phyloP scores from a whole-genome alignment of 2,888 invertebrate species.

The Ashinkailepas kermadecensis region DNA sequence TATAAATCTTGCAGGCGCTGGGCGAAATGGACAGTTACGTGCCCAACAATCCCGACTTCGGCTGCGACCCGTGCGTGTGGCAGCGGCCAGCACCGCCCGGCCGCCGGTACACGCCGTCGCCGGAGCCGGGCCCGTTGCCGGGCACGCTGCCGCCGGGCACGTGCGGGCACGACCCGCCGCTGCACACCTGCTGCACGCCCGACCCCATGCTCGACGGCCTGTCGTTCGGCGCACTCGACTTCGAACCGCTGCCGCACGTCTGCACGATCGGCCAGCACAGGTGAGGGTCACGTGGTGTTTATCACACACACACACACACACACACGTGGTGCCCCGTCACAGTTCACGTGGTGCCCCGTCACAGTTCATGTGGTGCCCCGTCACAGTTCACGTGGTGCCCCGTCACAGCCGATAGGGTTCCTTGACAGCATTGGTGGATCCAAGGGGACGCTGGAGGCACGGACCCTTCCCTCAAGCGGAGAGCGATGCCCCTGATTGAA shows the following conservation, averaged over 20 bases:
- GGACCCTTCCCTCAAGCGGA: too few species aligned
- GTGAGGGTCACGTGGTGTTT: not conserved
- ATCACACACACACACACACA: not conserved
- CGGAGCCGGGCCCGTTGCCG: constrained; percentile 1
- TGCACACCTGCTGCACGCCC: constrained; percentile 9
- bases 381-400: too few species aligned
- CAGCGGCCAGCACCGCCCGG: not conserved
- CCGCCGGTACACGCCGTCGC: not conserved
- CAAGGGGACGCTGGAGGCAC: too few species aligned
- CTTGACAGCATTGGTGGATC: too few species aligned
- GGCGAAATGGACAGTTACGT: constrained; percentile 12
- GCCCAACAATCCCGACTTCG: constrained; percentile 7
- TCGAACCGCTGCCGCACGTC: constrained; percentile 15
- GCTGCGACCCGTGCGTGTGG: not conserved
- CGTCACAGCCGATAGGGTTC: too few species aligned
- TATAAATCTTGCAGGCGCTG: constrained; percentile 11
- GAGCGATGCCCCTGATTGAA: too few species aligned
- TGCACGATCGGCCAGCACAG: constrained; percentile 6
- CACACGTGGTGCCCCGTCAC: too few species aligned
- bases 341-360: too few species aligned
- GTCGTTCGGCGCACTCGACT: not conserved
- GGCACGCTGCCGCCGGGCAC: not conserved
- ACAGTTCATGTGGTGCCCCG: too few species aligned
- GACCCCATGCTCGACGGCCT: constrained; percentile 4
- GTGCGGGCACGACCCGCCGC: not conserved